A percentile compares a stretch with the other conserved stretches of the same genome.
Evolutionary conservation across 1,140 invertebrate species (phyloP).

Genomic region (Trichomalopsis sarcophagae): DNA sequence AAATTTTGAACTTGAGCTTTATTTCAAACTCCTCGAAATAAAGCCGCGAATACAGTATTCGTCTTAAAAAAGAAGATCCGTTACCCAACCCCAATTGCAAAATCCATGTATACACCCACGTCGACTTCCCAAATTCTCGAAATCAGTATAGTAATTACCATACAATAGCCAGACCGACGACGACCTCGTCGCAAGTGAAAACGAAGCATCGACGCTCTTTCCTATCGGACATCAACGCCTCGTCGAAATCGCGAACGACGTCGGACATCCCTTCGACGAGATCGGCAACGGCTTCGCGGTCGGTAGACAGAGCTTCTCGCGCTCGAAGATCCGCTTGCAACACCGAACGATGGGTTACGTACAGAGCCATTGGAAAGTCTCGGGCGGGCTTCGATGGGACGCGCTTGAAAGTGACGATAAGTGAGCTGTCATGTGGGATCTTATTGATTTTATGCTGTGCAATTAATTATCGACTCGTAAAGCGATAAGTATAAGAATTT

Average conservation of each 20-base stretch:
- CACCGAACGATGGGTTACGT: conserved; percentile 78
- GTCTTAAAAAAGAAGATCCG: too few relatives aligned
- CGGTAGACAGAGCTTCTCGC: conserved; percentile 52
- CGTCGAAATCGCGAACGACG: conserved; percentile 60
- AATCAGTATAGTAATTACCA: conserved; percentile 53
- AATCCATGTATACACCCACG: conserved; percentile 50
- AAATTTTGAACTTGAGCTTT: too few relatives aligned
- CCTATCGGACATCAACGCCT: conserved; percentile 20
- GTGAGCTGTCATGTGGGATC: background rate
- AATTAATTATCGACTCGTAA: background rate
- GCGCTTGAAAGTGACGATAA: conserved; percentile 7
- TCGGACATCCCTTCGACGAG: conserved; percentile 56
- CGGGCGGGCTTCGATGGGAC: conserved; percentile 76
- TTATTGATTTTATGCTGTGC: background rate
- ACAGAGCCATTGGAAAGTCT: conserved; percentile 78
- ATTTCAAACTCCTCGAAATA: too few relatives aligned
- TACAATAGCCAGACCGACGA: conserved; percentile 74
- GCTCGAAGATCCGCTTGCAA: conserved; percentile 71
- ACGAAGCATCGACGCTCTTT: conserved; percentile 59
- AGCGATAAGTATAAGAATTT: too few relatives aligned
- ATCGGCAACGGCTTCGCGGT: conserved; percentile 55
- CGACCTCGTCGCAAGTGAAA: conserved; percentile 71
- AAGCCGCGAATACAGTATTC: too few relatives aligned
- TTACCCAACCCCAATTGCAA: background rate
- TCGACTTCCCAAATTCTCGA: too few relatives aligned